Base-by-base conservation (phyloP, 2,888 invertebrate genomes). In the Heterodera filipjevi region DNA sequence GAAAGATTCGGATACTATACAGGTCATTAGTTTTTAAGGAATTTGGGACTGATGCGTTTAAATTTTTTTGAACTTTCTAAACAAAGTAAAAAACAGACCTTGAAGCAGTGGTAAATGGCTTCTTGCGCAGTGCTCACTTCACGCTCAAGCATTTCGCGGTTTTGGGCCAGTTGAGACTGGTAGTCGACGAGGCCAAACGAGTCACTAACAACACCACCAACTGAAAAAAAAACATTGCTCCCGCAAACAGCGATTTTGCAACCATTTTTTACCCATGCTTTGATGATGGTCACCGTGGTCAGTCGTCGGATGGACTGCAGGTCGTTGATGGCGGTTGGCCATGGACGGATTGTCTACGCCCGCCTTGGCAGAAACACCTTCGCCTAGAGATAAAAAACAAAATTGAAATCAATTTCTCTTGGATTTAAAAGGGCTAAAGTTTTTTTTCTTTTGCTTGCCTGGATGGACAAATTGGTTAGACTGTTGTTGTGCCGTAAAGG, bases 81-180 rank as follows among this genome's bases (percentile, higher is more conserved):
- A n/a, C n/a, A n/a, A n/a, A n/a, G n/a, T n/a, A n/a, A n/a, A n/a
- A n/a, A n/a, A n/a, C 39, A 66, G 27, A 79, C 77, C 77, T 68
- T 66, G 44, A 79, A 79, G 59, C 66, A 79, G 14, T 76, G 59
- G 66, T 35, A 74, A 49, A 80, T 35, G 27, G 66, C 44, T 32
- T 68, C 64, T 10, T 79, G 76, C 27, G 75, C 79, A 32, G 44
- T 30, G 44, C 74, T 59, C 8, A 79, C 66, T 44, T 79, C 66
- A n/a, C 64, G 66, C 59, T 79, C 79, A 33, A 79, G 76, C 39
- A 70, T 70, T 19, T 66, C 27, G n/a, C 35, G 27, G 22, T 70
- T 53, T 46, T 77, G 77, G 14, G 44, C 77, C 33, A 77, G 71
- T 66, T 77, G 66, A 19, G 75, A 27, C 19, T 64, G 49, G 27